These are phyloP conservation scores for Trinorchestia longiramus DNA, from an alignment of 1,140 invertebrate genomes.

Conservation along the genomic window DNA sequence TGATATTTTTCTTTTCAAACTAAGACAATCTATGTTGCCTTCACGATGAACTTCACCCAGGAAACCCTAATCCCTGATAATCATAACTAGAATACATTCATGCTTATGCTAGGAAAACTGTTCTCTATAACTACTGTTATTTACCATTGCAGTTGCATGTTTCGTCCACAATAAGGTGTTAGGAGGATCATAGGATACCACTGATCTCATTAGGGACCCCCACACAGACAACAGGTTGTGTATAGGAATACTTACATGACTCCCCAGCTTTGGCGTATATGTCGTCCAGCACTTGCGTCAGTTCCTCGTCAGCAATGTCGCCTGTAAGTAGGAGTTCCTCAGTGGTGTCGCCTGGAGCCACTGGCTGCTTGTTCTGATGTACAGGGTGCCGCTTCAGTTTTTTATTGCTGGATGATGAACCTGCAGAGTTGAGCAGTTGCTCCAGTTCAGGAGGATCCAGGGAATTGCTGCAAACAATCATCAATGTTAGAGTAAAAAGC, in stretches of 20 bases:
- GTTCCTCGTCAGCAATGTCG: constrained; percentile 78
- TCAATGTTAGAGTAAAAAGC: neutral
- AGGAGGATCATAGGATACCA: no score
- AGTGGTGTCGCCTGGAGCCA: constrained; percentile 67
- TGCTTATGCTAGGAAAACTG: no score
- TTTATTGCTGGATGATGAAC: constrained; percentile 65
- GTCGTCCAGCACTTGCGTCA: constrained; percentile 82
- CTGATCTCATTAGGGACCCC: neutral
- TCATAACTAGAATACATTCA: no score
- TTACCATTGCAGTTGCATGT: neutral
- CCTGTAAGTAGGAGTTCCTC: constrained; percentile 69
- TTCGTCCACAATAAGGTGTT: no score
- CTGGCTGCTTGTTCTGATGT: constrained; percentile 73
- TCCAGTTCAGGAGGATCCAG: constrained; percentile 60
- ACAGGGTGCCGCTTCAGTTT: constrained; percentile 76
- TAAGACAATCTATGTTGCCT: no score
- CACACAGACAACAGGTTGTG: neutral
- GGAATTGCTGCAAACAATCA: neutral
- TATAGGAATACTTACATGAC: constrained; percentile 74
- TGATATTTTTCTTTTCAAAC: no score
- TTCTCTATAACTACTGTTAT: no score
- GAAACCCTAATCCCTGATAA: neutral
- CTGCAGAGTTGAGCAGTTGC: constrained; percentile 66
- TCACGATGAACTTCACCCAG: neutral
- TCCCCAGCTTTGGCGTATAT: constrained; percentile 86